A percentile compares a stretch with the other conserved stretches of the same genome.
These are phyloP conservation scores for Jaculus jaculus DNA, from an alignment of 2,113 vertebrate genomes.

Conservation along the genomic window DNA sequence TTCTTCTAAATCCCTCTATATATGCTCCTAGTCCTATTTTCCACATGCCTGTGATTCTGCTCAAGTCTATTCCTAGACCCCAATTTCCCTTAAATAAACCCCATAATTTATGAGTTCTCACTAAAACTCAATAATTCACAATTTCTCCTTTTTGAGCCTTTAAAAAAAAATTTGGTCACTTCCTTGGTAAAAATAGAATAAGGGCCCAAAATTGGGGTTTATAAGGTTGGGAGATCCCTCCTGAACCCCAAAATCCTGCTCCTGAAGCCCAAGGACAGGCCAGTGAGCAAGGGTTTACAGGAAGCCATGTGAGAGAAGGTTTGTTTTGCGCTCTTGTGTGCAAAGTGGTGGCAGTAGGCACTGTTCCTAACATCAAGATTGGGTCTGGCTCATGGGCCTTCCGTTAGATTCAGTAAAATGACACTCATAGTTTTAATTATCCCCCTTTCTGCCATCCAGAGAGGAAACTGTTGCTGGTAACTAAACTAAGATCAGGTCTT, in stretches of 20 bases:
- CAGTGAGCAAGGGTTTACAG: background rate
- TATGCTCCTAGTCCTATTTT: too few species aligned
- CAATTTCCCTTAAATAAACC: too few species aligned
- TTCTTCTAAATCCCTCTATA: too few species aligned
- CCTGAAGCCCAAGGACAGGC: background rate
- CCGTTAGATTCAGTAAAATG: background rate
- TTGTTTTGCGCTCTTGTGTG: background rate
- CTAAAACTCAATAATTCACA: too few species aligned
- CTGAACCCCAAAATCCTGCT: background rate
- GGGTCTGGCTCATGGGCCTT: background rate
- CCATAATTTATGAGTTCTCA: too few species aligned
- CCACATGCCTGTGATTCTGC: too few species aligned
- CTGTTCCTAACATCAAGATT: background rate
- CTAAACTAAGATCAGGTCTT: background rate
- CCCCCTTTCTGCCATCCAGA: background rate
- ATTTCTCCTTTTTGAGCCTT: too few species aligned
- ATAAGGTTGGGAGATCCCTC: too few species aligned
- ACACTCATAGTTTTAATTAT: background rate
- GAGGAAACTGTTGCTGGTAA: background rate
- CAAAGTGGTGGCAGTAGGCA: background rate
- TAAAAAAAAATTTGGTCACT: too few species aligned
- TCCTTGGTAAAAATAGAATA: too few species aligned
- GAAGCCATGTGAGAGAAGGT: background rate
- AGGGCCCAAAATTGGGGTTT: too few species aligned
- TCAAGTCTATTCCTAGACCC: too few species aligned